Percentiles rank a stretch among this genome's conserved stretches.
Conservation (phyloP, 2,113 vertebrate genomes). For the Cryptoleucopteryx plumbea region DNA sequence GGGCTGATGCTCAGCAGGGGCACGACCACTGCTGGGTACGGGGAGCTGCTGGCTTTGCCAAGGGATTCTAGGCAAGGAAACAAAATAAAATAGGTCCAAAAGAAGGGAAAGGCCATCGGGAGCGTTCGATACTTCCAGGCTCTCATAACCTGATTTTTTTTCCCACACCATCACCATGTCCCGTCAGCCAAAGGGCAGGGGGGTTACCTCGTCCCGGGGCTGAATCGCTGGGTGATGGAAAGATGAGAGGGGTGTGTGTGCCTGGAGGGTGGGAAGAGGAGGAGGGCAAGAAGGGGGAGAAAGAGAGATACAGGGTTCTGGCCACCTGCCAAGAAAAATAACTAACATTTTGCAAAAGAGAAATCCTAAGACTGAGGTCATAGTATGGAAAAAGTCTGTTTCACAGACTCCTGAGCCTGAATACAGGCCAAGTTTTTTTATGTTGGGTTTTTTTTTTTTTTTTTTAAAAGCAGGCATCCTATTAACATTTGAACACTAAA, state of each 20-base stretch:
- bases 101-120: not conserved
- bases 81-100: not conserved
- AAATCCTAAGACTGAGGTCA: constrained; percentile 73
- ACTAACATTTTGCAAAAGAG: constrained; percentile 65
- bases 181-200: not conserved
- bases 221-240: not conserved
- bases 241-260: not conserved
- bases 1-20: not conserved
- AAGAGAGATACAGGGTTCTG: constrained; percentile 56
- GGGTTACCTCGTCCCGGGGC: not conserved
- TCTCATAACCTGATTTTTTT: not conserved
- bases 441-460: not conserved
- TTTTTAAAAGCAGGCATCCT: constrained; percentile 41
- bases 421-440: constrained; percentile 43
- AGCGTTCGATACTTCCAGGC: not conserved
- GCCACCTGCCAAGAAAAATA: constrained; percentile 70
- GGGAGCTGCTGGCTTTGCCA: not conserved
- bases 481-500: constrained; percentile 66
- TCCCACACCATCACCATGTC: not conserved
- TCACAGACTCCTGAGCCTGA: constrained; percentile 69
- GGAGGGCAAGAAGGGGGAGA: not conserved
- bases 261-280: not conserved
- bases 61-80: not conserved
- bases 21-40: not conserved
- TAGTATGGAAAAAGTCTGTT: constrained; percentile 77